Evolutionary conservation across 2,113 vertebrate genomes (phyloP).

Genomic region (Cacatua alba): DNA sequence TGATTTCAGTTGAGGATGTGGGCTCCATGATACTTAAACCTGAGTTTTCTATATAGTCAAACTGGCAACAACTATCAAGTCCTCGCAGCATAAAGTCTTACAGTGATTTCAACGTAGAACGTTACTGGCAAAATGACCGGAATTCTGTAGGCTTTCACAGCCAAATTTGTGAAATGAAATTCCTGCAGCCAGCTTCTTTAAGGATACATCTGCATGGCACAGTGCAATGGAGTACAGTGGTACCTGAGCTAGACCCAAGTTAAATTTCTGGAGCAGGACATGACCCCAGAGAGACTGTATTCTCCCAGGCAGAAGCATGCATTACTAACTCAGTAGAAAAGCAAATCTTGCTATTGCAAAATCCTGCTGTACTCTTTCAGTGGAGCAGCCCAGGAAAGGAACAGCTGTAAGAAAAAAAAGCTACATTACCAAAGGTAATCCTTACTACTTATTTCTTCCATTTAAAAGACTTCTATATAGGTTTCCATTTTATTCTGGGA

Average conservation of each 20-base stretch:
- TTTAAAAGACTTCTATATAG: not conserved
- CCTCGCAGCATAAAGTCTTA: not conserved
- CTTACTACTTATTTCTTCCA: not conserved
- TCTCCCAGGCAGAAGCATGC: not conserved
- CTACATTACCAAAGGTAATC: not conserved
- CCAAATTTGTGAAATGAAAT: not conserved
- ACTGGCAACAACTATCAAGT: not conserved
- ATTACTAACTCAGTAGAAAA: not conserved
- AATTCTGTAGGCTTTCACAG: not conserved
- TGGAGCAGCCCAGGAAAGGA: not conserved
- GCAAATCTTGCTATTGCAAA: not conserved
- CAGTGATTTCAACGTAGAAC: not conserved
- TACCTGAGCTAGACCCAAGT: not conserved
- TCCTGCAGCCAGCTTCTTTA: not conserved
- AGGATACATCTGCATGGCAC: not conserved
- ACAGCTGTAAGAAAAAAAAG: not conserved
- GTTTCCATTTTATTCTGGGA: not conserved
- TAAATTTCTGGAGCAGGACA: not conserved
- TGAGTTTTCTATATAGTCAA: not conserved
- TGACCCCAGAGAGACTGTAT: not conserved
- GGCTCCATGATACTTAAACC: not conserved
- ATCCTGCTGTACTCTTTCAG: not conserved
- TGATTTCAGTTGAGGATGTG: not conserved
- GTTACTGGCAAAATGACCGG: not conserved
- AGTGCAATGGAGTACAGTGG: accelerated